These are phyloP conservation scores for Smittia aterrima DNA, from an alignment of 2,888 invertebrate genomes.

Conservation along the genomic window DNA sequence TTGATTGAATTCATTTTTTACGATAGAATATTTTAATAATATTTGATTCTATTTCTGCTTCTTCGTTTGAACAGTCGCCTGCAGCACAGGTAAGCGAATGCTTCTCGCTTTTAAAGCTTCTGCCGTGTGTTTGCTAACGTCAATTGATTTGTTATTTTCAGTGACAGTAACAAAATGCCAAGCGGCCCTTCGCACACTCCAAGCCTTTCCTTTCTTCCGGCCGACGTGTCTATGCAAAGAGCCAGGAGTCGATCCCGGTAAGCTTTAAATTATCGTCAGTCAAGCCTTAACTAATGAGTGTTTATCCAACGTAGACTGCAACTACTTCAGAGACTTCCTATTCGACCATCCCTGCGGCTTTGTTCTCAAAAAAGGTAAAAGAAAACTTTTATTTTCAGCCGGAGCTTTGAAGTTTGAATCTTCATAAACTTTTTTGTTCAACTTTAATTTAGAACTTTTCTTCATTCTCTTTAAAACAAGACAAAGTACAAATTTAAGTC, in stretches of 20 bases:
- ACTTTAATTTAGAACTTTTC: no score
- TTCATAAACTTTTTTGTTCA: not conserved
- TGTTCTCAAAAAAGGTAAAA: slow-evolving; percentile 79
- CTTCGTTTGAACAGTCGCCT: slow-evolving; percentile 73
- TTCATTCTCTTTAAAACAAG: no score
- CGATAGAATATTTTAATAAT: no score
- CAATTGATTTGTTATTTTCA: not conserved
- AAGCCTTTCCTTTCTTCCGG: slow-evolving; percentile 89
- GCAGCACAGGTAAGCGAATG: slow-evolving; percentile 62
- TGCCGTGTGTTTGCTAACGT: no score
- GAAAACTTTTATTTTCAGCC: no score
- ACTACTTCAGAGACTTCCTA: slow-evolving; percentile 87
- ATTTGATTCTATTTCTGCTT: not conserved
- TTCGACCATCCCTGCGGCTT: slow-evolving; percentile 92
- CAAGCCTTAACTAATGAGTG: no score
- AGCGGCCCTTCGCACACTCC: slow-evolving; percentile 82
- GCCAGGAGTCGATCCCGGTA: slow-evolving; percentile 78
- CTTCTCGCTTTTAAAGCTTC: no score
- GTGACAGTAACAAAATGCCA: slow-evolving; percentile 92
- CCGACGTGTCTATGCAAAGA: slow-evolving; percentile 90
- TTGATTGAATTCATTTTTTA: no score
- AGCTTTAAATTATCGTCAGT: no score
- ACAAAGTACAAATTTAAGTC: no score
- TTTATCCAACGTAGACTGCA: slow-evolving; percentile 60
- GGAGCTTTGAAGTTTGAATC: not conserved